phyloP scores from a whole-genome alignment of 2,797 vertebrate species.

The Neopelma chrysocephalum region DNA sequence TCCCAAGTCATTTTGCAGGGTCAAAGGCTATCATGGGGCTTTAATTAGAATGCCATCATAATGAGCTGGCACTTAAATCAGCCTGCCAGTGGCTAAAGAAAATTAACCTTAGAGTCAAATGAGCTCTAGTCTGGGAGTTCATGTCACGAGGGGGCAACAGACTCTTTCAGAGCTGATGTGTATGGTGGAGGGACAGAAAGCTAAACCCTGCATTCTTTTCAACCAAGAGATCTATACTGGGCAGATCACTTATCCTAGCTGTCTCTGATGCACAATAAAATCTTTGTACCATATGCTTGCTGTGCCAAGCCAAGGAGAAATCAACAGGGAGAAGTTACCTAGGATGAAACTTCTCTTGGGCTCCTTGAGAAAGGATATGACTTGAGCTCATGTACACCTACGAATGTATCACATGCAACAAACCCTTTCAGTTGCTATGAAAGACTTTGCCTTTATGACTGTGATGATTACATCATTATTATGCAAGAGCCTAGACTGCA shows the following conservation, averaged over 20 bases:
- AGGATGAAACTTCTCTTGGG: background rate
- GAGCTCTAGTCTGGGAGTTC: slow-evolving; percentile 20
- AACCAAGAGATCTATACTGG: background rate
- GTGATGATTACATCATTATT: background rate
- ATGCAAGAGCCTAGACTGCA: background rate
- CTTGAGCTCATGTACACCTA: background rate
- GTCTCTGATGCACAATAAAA: background rate
- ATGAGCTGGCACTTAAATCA: slow-evolving; percentile 65
- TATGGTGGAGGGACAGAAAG: background rate
- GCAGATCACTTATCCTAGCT: background rate
- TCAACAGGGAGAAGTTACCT: background rate
- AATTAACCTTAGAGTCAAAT: slow-evolving; percentile 67
- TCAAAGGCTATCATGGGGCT: slow-evolving; percentile 49
- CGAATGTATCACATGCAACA: fast-evolving
- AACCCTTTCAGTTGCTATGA: background rate
- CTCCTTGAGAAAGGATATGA: background rate
- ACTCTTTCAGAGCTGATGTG: background rate
- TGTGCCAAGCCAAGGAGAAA: background rate
- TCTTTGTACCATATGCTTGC: background rate
- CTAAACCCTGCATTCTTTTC: background rate
- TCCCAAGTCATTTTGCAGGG: slow-evolving; percentile 56
- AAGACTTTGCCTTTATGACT: background rate
- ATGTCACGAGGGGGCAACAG: slow-evolving; percentile 24
- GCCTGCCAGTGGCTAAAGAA: slow-evolving; percentile 56
- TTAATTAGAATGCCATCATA: slow-evolving; percentile 68